These are phyloP conservation scores for Meloidogyne floridensis DNA, from an alignment of 1,140 invertebrate species.

Conservation along the genomic window DNA sequence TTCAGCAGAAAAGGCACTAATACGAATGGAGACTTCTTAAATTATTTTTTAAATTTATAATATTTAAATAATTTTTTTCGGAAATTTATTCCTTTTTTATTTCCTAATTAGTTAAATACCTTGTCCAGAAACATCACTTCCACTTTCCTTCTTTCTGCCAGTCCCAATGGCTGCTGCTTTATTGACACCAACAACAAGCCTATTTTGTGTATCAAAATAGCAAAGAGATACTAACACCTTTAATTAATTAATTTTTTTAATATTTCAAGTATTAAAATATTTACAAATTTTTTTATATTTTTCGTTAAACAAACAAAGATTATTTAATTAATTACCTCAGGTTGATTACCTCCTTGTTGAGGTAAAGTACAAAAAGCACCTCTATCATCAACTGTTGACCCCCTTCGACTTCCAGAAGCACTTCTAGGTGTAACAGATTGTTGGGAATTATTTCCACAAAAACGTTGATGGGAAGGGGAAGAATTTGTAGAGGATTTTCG, in stretches of 20 bases:
- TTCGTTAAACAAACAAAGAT: neutral
- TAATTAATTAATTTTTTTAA: neutral
- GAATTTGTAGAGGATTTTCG: neutral
- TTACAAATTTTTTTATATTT: neutral
- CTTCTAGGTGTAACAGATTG: neutral
- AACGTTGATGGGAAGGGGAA: neutral
- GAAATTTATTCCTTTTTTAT: neutral
- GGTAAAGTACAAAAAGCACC: constrained; percentile 42
- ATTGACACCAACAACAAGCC: constrained; percentile 26
- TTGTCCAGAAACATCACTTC: neutral
- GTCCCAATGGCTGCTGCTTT: neutral
- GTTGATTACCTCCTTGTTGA: constrained; percentile 22
- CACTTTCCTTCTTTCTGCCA: neutral
- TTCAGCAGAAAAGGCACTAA: constrained; percentile 12
- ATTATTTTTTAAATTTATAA: neutral
- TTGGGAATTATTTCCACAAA: neutral
- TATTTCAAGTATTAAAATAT: too few relatives aligned
- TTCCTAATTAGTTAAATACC: neutral
- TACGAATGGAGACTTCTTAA: constrained; percentile 15
- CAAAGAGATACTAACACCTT: constrained; percentile 35
- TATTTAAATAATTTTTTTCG: neutral
- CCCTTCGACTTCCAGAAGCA: constrained; percentile 19
- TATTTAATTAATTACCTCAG: constrained; percentile 26
- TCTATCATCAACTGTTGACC: constrained; percentile 40
- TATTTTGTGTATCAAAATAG: constrained; percentile 21